Conservation (phyloP, 2,888 invertebrate species). For the Ectobius pallidus region DNA sequence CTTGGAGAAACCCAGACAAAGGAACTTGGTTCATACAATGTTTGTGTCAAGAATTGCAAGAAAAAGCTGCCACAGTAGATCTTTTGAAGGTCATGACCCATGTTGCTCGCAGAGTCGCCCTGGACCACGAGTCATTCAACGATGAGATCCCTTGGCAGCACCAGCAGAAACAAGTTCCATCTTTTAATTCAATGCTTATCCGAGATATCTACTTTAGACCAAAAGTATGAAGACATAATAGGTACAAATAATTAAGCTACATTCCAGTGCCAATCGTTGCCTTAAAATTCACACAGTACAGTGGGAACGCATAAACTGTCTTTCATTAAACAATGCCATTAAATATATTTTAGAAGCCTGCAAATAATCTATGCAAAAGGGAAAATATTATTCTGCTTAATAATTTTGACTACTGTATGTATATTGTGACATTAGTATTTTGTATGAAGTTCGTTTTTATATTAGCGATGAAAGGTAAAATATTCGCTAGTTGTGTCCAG, state of each 20-base stretch:
- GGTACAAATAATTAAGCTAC: neutral
- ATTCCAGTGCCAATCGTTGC: neutral
- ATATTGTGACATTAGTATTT: too few relatives aligned
- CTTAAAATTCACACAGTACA: too few relatives aligned
- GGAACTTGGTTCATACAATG: constrained; percentile 79
- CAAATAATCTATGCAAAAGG: too few relatives aligned
- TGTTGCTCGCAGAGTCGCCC: constrained; percentile 67
- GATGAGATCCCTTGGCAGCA: constrained; percentile 51
- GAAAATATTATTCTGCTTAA: too few relatives aligned
- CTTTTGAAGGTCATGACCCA: constrained; percentile 68
- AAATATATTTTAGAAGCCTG: too few relatives aligned
- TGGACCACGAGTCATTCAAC: constrained; percentile 65
- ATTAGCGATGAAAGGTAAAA: too few relatives aligned
- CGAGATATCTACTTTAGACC: constrained; percentile 59
- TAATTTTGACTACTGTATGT: too few relatives aligned
- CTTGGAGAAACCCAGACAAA: constrained; percentile 68
- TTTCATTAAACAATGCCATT: too few relatives aligned
- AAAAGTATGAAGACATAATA: constrained; percentile 18
- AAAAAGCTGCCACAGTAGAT: constrained; percentile 59
- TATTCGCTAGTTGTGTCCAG: too few relatives aligned
- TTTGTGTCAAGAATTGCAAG: constrained; percentile 63
- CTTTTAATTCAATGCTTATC: constrained; percentile 69
- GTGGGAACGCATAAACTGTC: too few relatives aligned
- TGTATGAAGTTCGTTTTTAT: too few relatives aligned
- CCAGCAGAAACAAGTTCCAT: constrained; percentile 72